A percentile compares a stretch with the other conserved stretches of the same genome.
phyloP scores from a whole-genome alignment of 53 echinoderm and acorn worm species.

The Zoroaster sp. region DNA sequence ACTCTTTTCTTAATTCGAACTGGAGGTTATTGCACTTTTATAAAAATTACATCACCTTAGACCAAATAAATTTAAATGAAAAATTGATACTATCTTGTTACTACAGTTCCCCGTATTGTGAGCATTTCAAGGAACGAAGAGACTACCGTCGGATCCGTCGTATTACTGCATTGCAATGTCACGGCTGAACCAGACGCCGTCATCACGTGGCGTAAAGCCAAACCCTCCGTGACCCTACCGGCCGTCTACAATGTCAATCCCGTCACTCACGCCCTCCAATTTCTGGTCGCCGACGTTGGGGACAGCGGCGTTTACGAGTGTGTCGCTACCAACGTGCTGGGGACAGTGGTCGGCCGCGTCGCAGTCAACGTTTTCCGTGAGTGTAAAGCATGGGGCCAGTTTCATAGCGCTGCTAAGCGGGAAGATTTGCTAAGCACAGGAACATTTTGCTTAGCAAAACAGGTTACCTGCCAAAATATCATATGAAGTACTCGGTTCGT shows the following conservation, averaged over 20 bases:
- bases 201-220: slow-evolving; percentile 44
- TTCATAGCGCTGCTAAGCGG: too few relatives aligned
- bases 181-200: slow-evolving; percentile 71
- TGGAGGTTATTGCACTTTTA: too few relatives aligned
- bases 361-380: slow-evolving; percentile 46
- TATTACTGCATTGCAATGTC: slow-evolving; percentile 64
- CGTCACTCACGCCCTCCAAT: background rate
- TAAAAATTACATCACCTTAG: too few relatives aligned
- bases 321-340: slow-evolving; percentile 32
- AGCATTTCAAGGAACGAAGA: slow-evolving; percentile 14
- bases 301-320: slow-evolving; percentile 46
- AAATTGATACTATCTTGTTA: too few relatives aligned
- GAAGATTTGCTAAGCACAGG: too few relatives aligned
- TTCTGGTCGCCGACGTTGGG: background rate
- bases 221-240: slow-evolving; percentile 47
- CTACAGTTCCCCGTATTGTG: slow-evolving; percentile 33
- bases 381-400: background rate
- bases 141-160: slow-evolving; percentile 21
- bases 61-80: too few relatives aligned
- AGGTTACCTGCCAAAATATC: background rate
- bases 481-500: too few relatives aligned
- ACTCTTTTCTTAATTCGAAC: too few relatives aligned
- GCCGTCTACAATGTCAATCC: background rate
- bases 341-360: slow-evolving; percentile 27
- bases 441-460: too few relatives aligned